Evolutionary conservation across 1,140 invertebrate species (phyloP).

Genomic region (Gyrodactylus salaris): DNA sequence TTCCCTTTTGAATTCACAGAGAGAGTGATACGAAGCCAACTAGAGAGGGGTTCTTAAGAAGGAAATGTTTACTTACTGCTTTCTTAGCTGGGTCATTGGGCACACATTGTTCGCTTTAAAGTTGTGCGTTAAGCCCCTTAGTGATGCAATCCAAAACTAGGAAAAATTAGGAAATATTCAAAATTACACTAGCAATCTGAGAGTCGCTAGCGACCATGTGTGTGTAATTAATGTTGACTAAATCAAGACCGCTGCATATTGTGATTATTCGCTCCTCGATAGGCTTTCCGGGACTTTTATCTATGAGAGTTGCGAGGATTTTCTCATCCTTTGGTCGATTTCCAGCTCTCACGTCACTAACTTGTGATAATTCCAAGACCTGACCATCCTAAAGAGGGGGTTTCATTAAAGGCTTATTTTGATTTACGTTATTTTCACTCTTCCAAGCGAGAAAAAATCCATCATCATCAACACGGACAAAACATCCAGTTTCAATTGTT

Average conservation of each 20-base stretch:
- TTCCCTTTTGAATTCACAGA: slow-evolving; percentile 61
- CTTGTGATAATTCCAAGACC: slow-evolving; percentile 74
- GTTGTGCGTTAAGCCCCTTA: slow-evolving; percentile 65
- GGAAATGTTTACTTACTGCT: slow-evolving; percentile 42
- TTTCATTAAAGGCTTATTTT: neutral
- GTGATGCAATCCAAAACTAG: slow-evolving; percentile 44
- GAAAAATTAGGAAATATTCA: slow-evolving; percentile 8
- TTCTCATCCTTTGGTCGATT: slow-evolving; percentile 61
- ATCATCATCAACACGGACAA: slow-evolving; percentile 80
- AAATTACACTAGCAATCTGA: slow-evolving; percentile 48
- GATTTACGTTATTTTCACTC: slow-evolving; percentile 29
- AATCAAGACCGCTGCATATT: slow-evolving; percentile 86
- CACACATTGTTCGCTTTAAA: slow-evolving; percentile 81
- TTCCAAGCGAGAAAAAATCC: slow-evolving; percentile 99
- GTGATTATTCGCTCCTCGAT: slow-evolving; percentile 78
- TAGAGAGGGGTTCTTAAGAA: slow-evolving; percentile 19
- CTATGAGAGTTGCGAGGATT: slow-evolving; percentile 41
- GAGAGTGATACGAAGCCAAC: slow-evolving; percentile 86
- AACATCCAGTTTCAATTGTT: slow-evolving; percentile 47
- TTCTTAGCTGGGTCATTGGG: slow-evolving; percentile 64
- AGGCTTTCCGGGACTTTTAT: slow-evolving; percentile 26
- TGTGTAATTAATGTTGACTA: slow-evolving; percentile 91
- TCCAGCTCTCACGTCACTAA: slow-evolving; percentile 63
- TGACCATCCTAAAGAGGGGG: slow-evolving; percentile 45
- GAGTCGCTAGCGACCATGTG: slow-evolving; percentile 68